These are phyloP conservation scores for Pelmatolapia mariae DNA, from an alignment of 2,113 vertebrate genomes.

Conservation along the genomic window DNA sequence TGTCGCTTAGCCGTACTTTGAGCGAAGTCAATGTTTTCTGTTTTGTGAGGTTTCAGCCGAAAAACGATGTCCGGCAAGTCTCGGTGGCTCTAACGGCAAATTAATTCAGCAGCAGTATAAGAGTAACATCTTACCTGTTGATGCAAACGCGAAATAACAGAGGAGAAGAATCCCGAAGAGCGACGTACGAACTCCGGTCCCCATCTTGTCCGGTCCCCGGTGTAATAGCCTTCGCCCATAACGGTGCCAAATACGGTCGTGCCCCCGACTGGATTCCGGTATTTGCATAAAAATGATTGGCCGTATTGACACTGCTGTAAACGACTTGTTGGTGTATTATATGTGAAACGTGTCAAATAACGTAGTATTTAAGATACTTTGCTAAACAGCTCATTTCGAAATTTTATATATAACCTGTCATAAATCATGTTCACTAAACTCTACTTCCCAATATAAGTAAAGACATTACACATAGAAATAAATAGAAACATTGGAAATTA, in stretches of 20 bases:
- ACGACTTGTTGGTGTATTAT: not conserved
- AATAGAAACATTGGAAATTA: not conserved
- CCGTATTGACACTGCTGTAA: fast-evolving
- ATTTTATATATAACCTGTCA: fast-evolving
- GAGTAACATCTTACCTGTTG: fast-evolving
- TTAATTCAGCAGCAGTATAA: fast-evolving
- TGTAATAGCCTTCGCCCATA: fast-evolving
- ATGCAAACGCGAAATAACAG: fast-evolving
- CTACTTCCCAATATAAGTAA: not conserved
- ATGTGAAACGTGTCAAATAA: fast-evolving
- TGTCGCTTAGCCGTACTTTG: too few species aligned
- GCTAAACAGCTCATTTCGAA: fast-evolving
- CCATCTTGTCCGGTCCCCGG: not conserved
- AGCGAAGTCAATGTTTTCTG: too few species aligned
- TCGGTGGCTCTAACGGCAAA: not conserved
- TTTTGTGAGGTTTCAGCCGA: too few species aligned
- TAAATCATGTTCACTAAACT: fast-evolving
- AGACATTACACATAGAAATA: not conserved
- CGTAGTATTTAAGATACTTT: fast-evolving
- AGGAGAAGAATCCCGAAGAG: fast-evolving
- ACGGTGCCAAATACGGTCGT: fast-evolving
- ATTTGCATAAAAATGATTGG: fast-evolving
- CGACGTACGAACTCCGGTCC: fast-evolving
- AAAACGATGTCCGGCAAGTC: not conserved
- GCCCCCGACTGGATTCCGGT: fast-evolving